These are phyloP conservation scores for Cotesia vestalis DNA, from an alignment of 1,140 invertebrate genomes.

Conservation along the genomic window DNA sequence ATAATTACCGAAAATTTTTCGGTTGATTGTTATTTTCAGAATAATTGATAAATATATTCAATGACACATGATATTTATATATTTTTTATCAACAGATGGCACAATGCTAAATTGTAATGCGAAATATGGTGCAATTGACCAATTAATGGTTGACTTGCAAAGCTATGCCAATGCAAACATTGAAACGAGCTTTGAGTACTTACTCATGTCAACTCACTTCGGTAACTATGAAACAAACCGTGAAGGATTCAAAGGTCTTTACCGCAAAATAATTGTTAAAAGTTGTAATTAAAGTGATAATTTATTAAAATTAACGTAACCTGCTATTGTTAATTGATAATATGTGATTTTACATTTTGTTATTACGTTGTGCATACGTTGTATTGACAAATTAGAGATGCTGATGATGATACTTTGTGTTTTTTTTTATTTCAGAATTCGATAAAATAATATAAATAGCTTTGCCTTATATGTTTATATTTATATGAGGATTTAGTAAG, in stretches of 20 bases:
- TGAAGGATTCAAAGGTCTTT: conserved; percentile 78
- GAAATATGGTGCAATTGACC: conserved; percentile 71
- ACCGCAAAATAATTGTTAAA: conserved; percentile 67
- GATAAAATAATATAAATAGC: not conserved
- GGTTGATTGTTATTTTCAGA: too few relatives aligned
- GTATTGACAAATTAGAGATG: not conserved
- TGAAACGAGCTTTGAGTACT: conserved; percentile 75
- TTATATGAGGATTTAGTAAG: conserved; percentile 1
- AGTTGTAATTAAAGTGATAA: too few relatives aligned
- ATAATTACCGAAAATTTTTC: too few relatives aligned
- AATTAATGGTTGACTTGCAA: conserved; percentile 64
- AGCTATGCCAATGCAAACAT: conserved; percentile 74
- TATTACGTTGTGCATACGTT: too few relatives aligned
- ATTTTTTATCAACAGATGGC: conserved; percentile 42
- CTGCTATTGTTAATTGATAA: too few relatives aligned
- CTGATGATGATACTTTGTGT: not conserved
- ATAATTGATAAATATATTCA: conserved; percentile 19
- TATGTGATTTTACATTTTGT: too few relatives aligned
- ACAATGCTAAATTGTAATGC: conserved; percentile 71
- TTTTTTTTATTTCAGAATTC: not conserved
- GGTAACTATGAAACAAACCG: conserved; percentile 80
- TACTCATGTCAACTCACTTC: conserved; percentile 80
- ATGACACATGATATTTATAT: not conserved
- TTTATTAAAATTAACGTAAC: too few relatives aligned
- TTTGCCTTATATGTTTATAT: not conserved